Base-by-base conservation (phyloP, 2,888 invertebrate species). In the Linyphia triangularis region DNA sequence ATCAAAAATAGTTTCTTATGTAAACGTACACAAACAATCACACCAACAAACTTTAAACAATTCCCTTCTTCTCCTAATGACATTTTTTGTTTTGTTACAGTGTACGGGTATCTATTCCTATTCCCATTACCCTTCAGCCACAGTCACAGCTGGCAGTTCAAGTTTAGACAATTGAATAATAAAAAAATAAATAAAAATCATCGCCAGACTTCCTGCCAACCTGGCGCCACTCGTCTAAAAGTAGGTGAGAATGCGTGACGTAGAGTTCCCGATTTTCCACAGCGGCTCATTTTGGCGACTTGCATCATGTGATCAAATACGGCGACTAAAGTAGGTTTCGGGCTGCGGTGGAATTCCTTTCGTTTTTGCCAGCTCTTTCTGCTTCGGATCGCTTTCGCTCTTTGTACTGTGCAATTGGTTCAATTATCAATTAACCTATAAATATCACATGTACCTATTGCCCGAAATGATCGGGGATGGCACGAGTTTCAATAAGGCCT, bases 181-280 rank as follows among this genome's bases (percentile, higher is more conserved):
- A 51, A 51, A 51, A 0, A 51, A 51, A 10, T 16, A 40, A 51
- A 51, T n/a, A n/a, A 51, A 51, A 30, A 30, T 16, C 33, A n/a
- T n/a, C n/a, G 30, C 67, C 67, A 67, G 67, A 67, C 67, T 67
- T 67, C 67, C 67, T 67, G 33, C 7, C 33, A 67, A 9, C 33
- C 33, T 67, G 67, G 67, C 67, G 67, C 67, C 67, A 67, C 30
- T 7, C 67, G 67, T 16, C 67, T 67, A 67, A 67, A 67, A 67
- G 67, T 67, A 67, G 67, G 67, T 67, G 19, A 33, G 67, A 33
- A 26, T 67, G 9, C 22, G 33, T 67, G 67, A 67, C 67, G 67
- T 67, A 30, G 33, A n/a, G 2, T 16, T 63, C 28, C 63, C 16
- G 28, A 63, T 26, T 63, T 63, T 63, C 63, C 26, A 63, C 24